Evolutionary conservation across 1,140 invertebrate species (phyloP), one percentile per base, ranked within the genome.

Genomic region (Rhopalosiphum maidis): DNA sequence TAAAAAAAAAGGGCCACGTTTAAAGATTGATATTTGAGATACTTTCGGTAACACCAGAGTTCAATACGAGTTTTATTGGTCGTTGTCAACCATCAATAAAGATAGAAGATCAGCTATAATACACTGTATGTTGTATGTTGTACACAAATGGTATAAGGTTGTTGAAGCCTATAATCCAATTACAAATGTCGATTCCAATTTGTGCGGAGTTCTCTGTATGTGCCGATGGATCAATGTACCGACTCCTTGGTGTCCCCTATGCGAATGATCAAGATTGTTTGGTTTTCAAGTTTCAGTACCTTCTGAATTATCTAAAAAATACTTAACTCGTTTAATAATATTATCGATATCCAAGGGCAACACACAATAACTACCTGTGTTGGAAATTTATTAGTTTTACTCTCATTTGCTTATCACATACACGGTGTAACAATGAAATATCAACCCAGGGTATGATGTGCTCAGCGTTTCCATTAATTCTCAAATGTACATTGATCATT

Each of bases 351-450:
- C 30, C 41, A 2, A 82, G 37, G 55, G 68, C 2, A 77, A 9
- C 55, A 77, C 18, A 68, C 43, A 9, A n/a, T 91, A 25, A 91
- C 43, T n/a, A 91, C 18, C 30, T 23, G 22, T 48, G 77, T 91
- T 91, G 60, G 60, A 91, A 91, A 91, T 91, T 91, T 91, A 91
- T 91, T 91, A 37, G 90, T 25, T 43, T 23, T 77, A 91, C 6
- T 90, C 43, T n/a, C 55, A 90, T 60, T 60, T 68, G 90, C 55
- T 68, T 77, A 91, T 91, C 41, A 91, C 18, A 88, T 18, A 86
- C 41, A 48, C n/a, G 41, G 43, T 30, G 21, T 37, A 51, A 23
- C n/a, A 23, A 25, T 9, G 35, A 89, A 23, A 37, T 87, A 87
- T 3, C 23, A 87, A 11, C 82, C 2, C 8, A 23, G 1, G 41